phyloP scores from a whole-genome alignment of 2,888 invertebrate species.

The Phlogophora meticulosa region DNA sequence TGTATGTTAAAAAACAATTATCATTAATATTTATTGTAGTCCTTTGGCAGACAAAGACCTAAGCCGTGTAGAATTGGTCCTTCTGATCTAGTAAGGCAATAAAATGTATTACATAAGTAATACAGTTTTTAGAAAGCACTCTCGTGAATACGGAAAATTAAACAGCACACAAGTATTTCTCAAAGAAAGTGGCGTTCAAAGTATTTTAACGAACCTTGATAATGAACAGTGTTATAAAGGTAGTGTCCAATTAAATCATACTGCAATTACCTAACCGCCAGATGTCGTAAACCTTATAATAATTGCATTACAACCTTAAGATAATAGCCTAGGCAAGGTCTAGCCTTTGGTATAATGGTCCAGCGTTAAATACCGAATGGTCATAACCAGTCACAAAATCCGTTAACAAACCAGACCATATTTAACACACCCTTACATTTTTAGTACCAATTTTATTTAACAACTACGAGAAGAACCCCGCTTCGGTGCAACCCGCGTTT shows the following conservation, averaged over 20 bases:
- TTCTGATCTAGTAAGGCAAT: background rate
- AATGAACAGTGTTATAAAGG: constrained; percentile 16
- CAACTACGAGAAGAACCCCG: no score
- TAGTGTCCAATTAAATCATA: constrained; percentile 41
- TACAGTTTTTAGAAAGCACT: background rate
- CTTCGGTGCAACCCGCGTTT: no score
- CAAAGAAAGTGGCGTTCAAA: constrained; percentile 18
- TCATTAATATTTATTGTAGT: no score
- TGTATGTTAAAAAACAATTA: no score
- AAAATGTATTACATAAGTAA: background rate
- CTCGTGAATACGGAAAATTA: constrained; percentile 5
- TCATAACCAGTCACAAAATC: background rate
- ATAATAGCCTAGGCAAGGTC: background rate
- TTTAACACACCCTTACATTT: no score
- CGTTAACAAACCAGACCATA: background rate
- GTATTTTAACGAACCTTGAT: constrained; percentile 48
- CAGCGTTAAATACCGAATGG: background rate
- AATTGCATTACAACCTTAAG: constrained; percentile 3
- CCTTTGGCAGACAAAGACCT: no score
- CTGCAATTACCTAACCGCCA: constrained; percentile 10
- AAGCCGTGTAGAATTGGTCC: background rate
- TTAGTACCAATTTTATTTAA: no score
- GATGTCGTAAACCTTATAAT: constrained; percentile 5
- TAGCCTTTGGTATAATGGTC: background rate
- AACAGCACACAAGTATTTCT: constrained; percentile 27